These are phyloP conservation scores for Theristicus caerulescens DNA, from an alignment of 2,113 vertebrate species.

Conservation along the genomic window DNA sequence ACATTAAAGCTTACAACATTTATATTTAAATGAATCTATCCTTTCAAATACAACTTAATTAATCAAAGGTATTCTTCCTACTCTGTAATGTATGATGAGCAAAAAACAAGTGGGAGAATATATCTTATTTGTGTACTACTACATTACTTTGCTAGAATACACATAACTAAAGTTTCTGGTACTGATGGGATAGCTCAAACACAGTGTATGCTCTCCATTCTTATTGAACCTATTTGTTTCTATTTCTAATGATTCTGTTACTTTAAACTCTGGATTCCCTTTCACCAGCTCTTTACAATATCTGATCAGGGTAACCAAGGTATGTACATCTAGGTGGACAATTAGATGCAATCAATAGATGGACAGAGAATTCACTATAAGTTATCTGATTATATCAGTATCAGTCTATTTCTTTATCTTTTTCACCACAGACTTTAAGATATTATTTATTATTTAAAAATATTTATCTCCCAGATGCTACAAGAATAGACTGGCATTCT, in stretches of 20 bases:
- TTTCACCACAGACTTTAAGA: not conserved
- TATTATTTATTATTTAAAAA: accelerated
- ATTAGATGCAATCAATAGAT: not conserved
- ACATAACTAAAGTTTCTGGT: not conserved
- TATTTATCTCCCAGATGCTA: not conserved
- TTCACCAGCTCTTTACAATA: not conserved
- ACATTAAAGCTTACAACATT: not conserved
- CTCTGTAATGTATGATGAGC: not conserved
- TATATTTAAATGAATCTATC: not conserved
- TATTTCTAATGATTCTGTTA: not conserved
- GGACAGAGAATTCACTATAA: not conserved
- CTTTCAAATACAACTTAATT: not conserved
- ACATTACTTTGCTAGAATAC: not conserved
- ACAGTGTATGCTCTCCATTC: not conserved
- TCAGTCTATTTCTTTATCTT: not conserved
- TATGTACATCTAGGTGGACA: not conserved
- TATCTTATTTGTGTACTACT: not conserved
- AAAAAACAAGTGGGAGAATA: not conserved
- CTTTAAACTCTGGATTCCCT: not conserved
- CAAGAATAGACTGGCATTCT: not conserved
- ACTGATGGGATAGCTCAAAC: not conserved
- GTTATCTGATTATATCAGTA: not conserved
- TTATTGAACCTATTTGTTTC: not conserved
- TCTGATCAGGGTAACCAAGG: accelerated
- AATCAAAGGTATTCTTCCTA: not conserved